Evolutionary conservation across 2,888 invertebrate species (phyloP).

Genomic region (Macrosiphum euphorbiae): DNA sequence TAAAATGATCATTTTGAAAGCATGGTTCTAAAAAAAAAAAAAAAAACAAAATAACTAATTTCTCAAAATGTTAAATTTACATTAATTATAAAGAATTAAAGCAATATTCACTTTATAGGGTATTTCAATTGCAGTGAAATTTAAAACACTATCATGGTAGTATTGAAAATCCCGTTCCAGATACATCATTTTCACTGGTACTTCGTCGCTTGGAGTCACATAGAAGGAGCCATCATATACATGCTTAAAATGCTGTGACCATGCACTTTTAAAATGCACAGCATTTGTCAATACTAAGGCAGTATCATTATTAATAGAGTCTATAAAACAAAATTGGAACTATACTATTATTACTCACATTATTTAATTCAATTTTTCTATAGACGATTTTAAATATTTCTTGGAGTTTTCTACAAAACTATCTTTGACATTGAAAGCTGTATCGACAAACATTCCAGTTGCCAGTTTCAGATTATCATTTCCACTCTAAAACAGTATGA

Average conservation of each 20-base stretch:
- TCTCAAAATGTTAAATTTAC: neutral
- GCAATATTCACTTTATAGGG: constrained; percentile 74
- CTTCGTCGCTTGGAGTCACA: constrained; percentile 72
- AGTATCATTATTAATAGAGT: constrained; percentile 74
- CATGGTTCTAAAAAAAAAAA: constrained; percentile 5
- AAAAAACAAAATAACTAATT: neutral
- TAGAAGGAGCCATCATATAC: constrained; percentile 80
- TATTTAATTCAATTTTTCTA: constrained; percentile 75
- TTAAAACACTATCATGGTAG: constrained; percentile 72
- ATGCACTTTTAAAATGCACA: constrained; percentile 87
- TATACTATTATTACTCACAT: neutral
- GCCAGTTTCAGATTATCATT: constrained; percentile 75
- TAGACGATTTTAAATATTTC: constrained; percentile 77
- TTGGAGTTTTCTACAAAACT: constrained; percentile 75
- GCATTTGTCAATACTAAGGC: constrained; percentile 85
- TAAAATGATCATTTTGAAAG: constrained; percentile 69
- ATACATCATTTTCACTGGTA: constrained; percentile 81
- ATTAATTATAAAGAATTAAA: neutral
- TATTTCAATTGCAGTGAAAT: constrained; percentile 78
- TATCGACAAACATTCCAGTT: constrained; percentile 80
- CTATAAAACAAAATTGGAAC: constrained; percentile 68
- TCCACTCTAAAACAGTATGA: constrained; percentile 56
- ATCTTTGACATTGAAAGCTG: constrained; percentile 73
- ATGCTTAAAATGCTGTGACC: constrained; percentile 77
- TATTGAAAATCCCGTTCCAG: constrained; percentile 66